Evolutionary conservation across 2,113 vertebrate genomes (phyloP).

Genomic region (Takifugu bimaculatus): DNA sequence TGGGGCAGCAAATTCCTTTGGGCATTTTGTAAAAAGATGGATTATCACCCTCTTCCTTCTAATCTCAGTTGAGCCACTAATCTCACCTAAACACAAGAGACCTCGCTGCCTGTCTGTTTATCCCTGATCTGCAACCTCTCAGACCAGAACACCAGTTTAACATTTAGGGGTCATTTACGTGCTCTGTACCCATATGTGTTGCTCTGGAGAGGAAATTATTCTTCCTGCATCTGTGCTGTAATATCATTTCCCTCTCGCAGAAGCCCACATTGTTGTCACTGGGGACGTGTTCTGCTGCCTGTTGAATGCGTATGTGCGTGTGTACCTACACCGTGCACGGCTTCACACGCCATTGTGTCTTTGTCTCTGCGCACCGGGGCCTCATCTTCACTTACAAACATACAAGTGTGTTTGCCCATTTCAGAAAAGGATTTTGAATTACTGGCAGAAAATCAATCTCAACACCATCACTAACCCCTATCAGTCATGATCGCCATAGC

Average conservation of each 20-base stretch:
- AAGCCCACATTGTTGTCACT: slow-evolving; percentile 18
- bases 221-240: slow-evolving; percentile 38
- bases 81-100: slow-evolving; percentile 40
- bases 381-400: background rate
- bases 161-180: slow-evolving; percentile 33
- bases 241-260: slow-evolving; percentile 26
- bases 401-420: slow-evolving; percentile 19
- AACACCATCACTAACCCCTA: slow-evolving; percentile 19
- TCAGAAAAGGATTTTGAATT: slow-evolving; percentile 19
- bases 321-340: background rate
- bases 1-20: background rate
- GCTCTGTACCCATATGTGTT: slow-evolving; percentile 38
- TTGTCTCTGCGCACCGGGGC: slow-evolving; percentile 3
- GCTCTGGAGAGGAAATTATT: slow-evolving; percentile 40
- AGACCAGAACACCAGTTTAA: slow-evolving; percentile 43
- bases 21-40: slow-evolving; percentile 20
- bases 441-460: slow-evolving; percentile 27
- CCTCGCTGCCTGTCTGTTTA: slow-evolving; percentile 20
- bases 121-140: slow-evolving; percentile 24
- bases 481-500: slow-evolving; percentile 55
- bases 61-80: slow-evolving; percentile 48
- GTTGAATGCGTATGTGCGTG: slow-evolving; percentile 29
- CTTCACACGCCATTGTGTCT: slow-evolving; percentile 1
- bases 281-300: slow-evolving; percentile 29
- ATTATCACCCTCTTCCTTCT: slow-evolving; percentile 31